A percentile compares a stretch with the other conserved stretches of the same genome.
Conservation (phyloP, 2,888 invertebrate species). For the Papilio demoleus region DNA sequence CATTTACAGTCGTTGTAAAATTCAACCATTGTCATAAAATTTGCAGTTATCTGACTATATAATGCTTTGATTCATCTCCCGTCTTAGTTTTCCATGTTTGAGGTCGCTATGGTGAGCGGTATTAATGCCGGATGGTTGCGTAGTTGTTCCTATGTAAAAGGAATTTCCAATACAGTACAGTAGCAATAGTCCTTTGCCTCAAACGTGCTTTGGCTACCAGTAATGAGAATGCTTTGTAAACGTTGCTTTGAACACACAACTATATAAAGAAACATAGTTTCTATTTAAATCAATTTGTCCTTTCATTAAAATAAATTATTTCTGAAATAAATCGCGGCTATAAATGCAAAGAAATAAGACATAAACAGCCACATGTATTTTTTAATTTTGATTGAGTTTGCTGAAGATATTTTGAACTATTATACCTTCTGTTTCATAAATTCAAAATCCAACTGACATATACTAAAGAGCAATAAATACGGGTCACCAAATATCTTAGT, state of each 20-base stretch:
- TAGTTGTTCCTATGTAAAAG: slow-evolving; percentile 9
- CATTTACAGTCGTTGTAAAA: neutral
- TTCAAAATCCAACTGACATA: too few relatives aligned
- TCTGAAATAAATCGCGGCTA: too few relatives aligned
- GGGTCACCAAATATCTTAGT: too few relatives aligned
- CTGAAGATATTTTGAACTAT: too few relatives aligned
- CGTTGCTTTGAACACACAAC: neutral
- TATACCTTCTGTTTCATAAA: too few relatives aligned
- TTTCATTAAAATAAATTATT: neutral
- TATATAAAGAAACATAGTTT: neutral
- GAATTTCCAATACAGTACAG: slow-evolving; percentile 25
- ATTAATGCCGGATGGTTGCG: slow-evolving; percentile 6
- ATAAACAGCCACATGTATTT: too few relatives aligned
- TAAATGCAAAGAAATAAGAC: too few relatives aligned
- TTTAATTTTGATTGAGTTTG: too few relatives aligned
- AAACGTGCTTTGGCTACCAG: slow-evolving; percentile 7
- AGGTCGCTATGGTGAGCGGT: neutral
- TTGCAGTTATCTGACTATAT: neutral
- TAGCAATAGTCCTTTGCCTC: slow-evolving; percentile 20
- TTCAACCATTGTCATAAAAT: neutral
- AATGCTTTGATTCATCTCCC: neutral
- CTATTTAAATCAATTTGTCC: neutral
- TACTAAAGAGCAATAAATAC: too few relatives aligned
- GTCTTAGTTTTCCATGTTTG: slow-evolving; percentile 4
- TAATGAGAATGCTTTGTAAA: slow-evolving; percentile 29